Evolutionary conservation across 2,797 vertebrate species (phyloP), one percentile per base, ranked within the genome.

Genomic region (Pelodytes ibericus): DNA sequence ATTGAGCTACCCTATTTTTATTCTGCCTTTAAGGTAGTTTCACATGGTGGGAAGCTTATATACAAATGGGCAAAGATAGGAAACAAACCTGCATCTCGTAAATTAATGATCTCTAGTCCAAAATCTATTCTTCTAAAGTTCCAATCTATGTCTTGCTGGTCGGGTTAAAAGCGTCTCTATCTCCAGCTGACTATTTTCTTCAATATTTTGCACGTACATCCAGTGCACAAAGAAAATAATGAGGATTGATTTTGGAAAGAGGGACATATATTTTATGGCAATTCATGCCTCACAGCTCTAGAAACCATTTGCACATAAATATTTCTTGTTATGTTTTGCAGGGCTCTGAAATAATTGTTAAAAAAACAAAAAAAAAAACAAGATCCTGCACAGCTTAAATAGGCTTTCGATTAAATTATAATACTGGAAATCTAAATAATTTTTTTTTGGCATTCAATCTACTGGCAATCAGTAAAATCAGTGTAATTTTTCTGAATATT

Each of bases 21-120:
- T n/a, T n/a, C n/a, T n/a, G n/a, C 33, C 33, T 36, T 36, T 36
- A 49, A 51, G 25, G 25, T 20, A 11, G 49, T 72, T 66, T 71
- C 16, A 25, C 0, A 49, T 3, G 64, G 22, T 39, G 26, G 64
- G 80, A 80, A 67, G 5, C n/a, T 75, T 80, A 47, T 72, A 65
- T 85, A 84, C 41, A 51, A 78, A 84, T 77, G 77, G 73, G 60
- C 58, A 26, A 81, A 57, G 39, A 76, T 83, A 84, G 64, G 71
- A 85, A 81, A 81, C 78, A 77, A 73, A 63, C 67, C 67, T 74
- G 30, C 70, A 11, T 76, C 68, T 81, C 77, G 70, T 81, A 87
- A 85, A 86, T 81, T 84, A 72, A 85, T 87, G 84, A 84, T 84
- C 79, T 87, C 80, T 85, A 85, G 86, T 84, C 84, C 75, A 83